phyloP scores from a whole-genome alignment of 2,888 invertebrate genomes.

The Sialis lutaria region DNA sequence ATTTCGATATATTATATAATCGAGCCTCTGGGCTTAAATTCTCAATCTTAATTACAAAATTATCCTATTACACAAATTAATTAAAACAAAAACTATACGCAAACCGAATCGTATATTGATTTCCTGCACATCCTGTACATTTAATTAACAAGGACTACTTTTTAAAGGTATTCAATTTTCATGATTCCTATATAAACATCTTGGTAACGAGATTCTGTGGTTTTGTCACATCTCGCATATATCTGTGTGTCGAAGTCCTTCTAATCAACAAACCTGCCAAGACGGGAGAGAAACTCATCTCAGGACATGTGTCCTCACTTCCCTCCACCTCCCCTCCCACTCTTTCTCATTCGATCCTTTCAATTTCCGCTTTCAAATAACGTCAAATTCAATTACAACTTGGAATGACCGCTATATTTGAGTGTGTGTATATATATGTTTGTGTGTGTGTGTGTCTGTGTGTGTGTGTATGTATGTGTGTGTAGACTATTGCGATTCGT shows the following conservation, averaged over 20 bases:
- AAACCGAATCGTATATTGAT: no score
- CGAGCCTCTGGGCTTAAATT: no score
- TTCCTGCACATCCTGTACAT: no score
- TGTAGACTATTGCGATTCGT: not conserved
- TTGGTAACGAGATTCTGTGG: not conserved
- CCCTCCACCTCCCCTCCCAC: slow-evolving; percentile 6
- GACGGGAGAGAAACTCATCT: no score
- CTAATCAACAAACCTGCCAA: not conserved
- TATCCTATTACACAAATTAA: no score
- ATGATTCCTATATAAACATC: no score
- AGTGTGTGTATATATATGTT: not conserved
- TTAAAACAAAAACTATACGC: no score
- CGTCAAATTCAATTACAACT: slow-evolving; percentile 18
- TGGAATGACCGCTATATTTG: slow-evolving; percentile 1
- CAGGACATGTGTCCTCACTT: not conserved
- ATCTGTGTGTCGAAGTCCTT: not conserved
- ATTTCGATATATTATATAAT: no score
- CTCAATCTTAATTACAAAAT: no score
- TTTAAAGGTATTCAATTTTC: no score
- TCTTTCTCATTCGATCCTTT: slow-evolving; percentile 11
- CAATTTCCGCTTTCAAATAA: slow-evolving; percentile 21
- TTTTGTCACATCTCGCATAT: not conserved
- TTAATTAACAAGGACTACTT: no score
- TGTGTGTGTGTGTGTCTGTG: not conserved
- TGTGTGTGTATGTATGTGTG: not conserved